Evolutionary conservation across 2,797 vertebrate genomes (phyloP), one percentile per base, ranked within the genome.

Genomic region (Vultur gryphus): DNA sequence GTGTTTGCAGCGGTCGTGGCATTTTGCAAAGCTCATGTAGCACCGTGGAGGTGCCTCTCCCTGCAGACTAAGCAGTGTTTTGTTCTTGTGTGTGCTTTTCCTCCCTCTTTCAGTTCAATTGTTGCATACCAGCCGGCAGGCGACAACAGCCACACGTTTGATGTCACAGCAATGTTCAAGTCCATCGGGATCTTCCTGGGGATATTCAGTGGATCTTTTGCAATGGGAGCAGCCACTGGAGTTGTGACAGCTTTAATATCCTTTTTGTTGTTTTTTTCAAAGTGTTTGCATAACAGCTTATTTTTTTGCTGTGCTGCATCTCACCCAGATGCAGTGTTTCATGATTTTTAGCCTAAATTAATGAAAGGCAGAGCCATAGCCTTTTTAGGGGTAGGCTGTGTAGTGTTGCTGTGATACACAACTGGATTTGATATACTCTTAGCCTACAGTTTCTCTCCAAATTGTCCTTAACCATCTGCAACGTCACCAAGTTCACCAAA

Each of bases 401-500:
- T 49, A 37, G 41, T 11, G 31, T 46, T 64, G 41, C 73, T 77
- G 39, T 11, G 25, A 15, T 6, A 3, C 20, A 5, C 44, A 44
- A 6, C 31, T 33, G 52, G 15, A 48, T 66, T 80, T 58, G 51
- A 16, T 37, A 2, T 8, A 14, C 49, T 91, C 26, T 62, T 39
- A 79, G 43, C 51, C 52, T 67, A 5, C 20, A 11, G 39, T 49
- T 89, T 59, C 61, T 72, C 65, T 89, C 81, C 70, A 90, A 80
- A 64, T 70, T 80, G 87, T 93, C 97, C 98, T 98, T 98, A 97
- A 98, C 97, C 54, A 39, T 95, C 80, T 95, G 88, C 73, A 87
- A 99, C 99, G 99, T 99, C 96, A 99, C 99, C n/a, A 99, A 99
- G 93, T 99, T 99, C 97, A 99, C 99, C 59, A 99, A 99, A 90